Base-by-base conservation (phyloP, 2,797 vertebrate genomes). In the Bothrops alternatus region DNA sequence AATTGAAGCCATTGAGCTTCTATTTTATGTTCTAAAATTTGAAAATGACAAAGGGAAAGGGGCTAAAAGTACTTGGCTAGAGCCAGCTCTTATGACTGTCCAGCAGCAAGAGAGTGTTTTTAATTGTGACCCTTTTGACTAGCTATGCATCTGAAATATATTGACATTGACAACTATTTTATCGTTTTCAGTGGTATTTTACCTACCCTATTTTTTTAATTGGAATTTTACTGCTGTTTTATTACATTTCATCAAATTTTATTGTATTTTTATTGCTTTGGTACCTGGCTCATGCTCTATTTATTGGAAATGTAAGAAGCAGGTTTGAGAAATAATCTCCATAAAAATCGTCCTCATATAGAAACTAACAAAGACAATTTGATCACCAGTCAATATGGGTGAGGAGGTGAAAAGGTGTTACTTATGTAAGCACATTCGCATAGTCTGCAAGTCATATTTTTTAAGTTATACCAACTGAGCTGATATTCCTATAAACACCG, bases 191-290 rank as follows among this genome's bases (percentile, higher is more conserved):
- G 37, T 47, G 37, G 73, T 82, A 82, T 82, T 82, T 82, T 82
- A 20, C 73, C 42, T 47, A 37, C 73, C 10, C 25, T 82, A 47
- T 82, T 82, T 82, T 73, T 14, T 1, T 55, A 32, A 12, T 16
- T 42, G 63, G 23, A 20, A 92, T 94, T 95, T 93, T 25, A 63
- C 37, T 47, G 73, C 73, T 82, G 42, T 82, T 82, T 82, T 82
- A 82, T 82, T 82, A 47, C 37, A 82, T 82, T 82, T 25, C 73
- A 82, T 82, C 20, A 82, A 47, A 47, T 82, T 82, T 82, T 82
- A 82, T 82, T 23, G 73, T 2, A 47, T 47, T 47, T 47, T 82
- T 18, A 82, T 82, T 82, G 73, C 25, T 82, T 82, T 82, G 73
- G 12, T 82, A 82, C 20, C 73, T 82, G 73, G 16, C 11, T 82